A percentile compares a stretch with the other conserved stretches of the same genome.
Conservation (phyloP, 2,113 vertebrate species). For the Thamnophis sirtalis region DNA sequence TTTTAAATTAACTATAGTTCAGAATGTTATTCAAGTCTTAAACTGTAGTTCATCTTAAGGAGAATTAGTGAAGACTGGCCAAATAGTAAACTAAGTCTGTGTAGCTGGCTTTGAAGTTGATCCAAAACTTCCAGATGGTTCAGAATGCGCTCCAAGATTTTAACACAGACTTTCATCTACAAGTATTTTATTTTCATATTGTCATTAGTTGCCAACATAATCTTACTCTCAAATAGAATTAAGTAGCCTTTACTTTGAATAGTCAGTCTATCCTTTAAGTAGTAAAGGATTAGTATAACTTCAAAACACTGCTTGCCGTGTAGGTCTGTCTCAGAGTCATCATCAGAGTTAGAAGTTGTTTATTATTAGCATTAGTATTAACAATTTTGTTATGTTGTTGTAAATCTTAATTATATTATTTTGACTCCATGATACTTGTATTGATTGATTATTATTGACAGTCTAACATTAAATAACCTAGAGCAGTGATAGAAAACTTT, state of each 20-base stretch:
- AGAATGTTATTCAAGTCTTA: background rate
- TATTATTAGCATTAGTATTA: too few relatives aligned
- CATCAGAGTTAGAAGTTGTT: too few relatives aligned
- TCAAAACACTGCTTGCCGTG: background rate
- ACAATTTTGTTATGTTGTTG: too few relatives aligned
- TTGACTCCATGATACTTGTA: too few relatives aligned
- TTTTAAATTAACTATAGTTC: background rate
- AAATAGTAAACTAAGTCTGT: background rate
- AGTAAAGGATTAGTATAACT: background rate
- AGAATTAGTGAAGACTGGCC: background rate
- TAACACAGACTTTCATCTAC: background rate
- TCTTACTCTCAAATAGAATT: background rate
- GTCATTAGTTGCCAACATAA: background rate
- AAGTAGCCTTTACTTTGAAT: background rate
- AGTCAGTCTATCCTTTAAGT: background rate
- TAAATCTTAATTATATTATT: too few relatives aligned
- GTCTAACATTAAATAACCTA: too few relatives aligned
- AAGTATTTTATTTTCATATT: too few relatives aligned
- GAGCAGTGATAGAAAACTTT: too few relatives aligned
- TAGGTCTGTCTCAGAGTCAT: too few relatives aligned
- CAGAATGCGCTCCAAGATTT: background rate
- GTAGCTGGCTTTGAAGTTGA: background rate
- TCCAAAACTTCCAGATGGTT: background rate
- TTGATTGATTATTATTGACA: too few relatives aligned
- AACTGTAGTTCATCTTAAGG: background rate